phyloP scores from a whole-genome alignment of 1,140 invertebrate species.

The Epicauta chinensis region DNA sequence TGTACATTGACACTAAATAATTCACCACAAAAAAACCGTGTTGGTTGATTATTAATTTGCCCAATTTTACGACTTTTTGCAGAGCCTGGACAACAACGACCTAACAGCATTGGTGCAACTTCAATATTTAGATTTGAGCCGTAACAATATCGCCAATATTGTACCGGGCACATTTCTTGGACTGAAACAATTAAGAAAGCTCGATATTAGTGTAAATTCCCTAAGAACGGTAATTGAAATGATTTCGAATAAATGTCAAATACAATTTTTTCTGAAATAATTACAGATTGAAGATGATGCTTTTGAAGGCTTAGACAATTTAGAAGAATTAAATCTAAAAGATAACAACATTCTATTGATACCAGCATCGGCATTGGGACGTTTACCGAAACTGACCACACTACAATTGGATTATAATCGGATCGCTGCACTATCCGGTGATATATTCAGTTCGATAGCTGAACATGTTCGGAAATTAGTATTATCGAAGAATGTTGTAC shows the following conservation, averaged over 20 bases:
- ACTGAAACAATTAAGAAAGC: slow-evolving; percentile 58
- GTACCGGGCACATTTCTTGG: slow-evolving; percentile 72
- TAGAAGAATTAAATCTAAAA: slow-evolving; percentile 73
- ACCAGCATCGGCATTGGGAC: slow-evolving; percentile 68
- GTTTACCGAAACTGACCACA: slow-evolving; percentile 63
- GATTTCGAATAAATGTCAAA: background rate
- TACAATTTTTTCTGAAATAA: background rate
- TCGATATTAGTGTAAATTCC: slow-evolving; percentile 81
- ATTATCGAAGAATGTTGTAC: slow-evolving; percentile 76
- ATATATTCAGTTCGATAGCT: slow-evolving; percentile 61
- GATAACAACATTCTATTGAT: slow-evolving; percentile 84
- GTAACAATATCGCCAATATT: slow-evolving; percentile 76
- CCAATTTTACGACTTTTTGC: slow-evolving; percentile 30
- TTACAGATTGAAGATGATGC: slow-evolving; percentile 78
- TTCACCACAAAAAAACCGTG: too few relatives aligned
- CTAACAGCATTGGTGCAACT: slow-evolving; percentile 58
- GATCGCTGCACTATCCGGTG: slow-evolving; percentile 76
- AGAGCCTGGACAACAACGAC: slow-evolving; percentile 63
- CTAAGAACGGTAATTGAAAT: slow-evolving; percentile 65
- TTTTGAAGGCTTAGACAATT: slow-evolving; percentile 69
- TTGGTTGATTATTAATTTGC: too few relatives aligned
- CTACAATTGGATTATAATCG: slow-evolving; percentile 81
- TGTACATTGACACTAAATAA: too few relatives aligned
- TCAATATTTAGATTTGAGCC: slow-evolving; percentile 72
- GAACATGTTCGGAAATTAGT: slow-evolving; percentile 57